A percentile compares a stretch with the other conserved stretches of the same genome.
Evolutionary conservation across 2,113 vertebrate genomes (phyloP).

Genomic region (Grammomys surdaster): DNA sequence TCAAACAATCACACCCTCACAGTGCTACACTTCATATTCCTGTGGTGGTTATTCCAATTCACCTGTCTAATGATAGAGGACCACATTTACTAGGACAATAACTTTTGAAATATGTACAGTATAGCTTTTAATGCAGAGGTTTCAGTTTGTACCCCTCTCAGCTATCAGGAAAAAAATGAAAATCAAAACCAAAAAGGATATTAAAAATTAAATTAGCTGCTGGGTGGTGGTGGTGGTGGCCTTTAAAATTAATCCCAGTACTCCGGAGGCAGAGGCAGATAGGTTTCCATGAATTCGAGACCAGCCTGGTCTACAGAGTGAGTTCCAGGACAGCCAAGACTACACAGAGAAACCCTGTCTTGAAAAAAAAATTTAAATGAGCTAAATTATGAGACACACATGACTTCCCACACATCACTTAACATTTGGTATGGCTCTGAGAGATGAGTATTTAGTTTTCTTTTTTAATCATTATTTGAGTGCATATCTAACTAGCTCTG

Average conservation of each 20-base stretch:
- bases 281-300: not conserved
- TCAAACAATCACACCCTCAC: not conserved
- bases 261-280: not conserved
- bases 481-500: not conserved
- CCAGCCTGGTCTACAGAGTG: not conserved
- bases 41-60: not conserved
- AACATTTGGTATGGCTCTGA: not conserved
- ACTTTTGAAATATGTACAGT: not conserved
- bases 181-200: not conserved
- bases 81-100: not conserved
- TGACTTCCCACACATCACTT: not conserved
- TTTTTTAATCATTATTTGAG: not conserved
- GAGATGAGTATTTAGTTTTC: not conserved
- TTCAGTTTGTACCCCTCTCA: not conserved
- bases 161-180: not conserved
- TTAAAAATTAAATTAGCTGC: conserved; percentile 19
- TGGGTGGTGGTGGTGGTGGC: not conserved
- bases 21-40: not conserved
- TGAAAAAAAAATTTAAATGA: not conserved
- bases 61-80: not conserved
- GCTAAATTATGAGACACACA: not conserved
- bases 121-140: not conserved
- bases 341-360: not conserved
- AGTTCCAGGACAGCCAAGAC: not conserved
- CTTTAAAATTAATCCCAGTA: not conserved